phyloP scores from a whole-genome alignment of 2,888 invertebrate genomes.

The Villa cingulata region DNA sequence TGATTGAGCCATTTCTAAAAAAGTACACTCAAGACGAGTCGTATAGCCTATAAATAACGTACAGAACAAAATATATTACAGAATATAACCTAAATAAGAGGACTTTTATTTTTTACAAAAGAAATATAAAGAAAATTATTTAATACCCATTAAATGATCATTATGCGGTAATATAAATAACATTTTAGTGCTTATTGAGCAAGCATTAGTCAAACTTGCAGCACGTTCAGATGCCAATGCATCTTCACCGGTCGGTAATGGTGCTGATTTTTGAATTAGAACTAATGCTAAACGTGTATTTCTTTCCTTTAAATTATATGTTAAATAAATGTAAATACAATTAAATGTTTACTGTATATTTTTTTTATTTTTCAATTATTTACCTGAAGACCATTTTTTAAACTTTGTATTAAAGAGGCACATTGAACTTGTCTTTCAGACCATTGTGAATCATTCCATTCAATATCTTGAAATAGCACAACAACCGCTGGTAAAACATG shows the following conservation, averaged over 20 bases:
- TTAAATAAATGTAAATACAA: no score
- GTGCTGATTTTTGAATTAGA: conserved; percentile 72
- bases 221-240: conserved; percentile 78
- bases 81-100: background rate
- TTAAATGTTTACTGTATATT: background rate
- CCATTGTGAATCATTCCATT: conserved; percentile 94
- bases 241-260: conserved; percentile 67
- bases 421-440: conserved; percentile 91
- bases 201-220: conserved; percentile 76
- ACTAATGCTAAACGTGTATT: conserved; percentile 71
- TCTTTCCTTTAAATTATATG: conserved; percentile 24
- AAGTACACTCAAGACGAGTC: conserved; percentile 76
- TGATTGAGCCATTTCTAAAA: conserved; percentile 81
- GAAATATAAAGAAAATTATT: background rate
- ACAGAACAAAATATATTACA: no score
- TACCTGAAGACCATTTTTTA: conserved; percentile 41
- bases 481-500: conserved; percentile 82
- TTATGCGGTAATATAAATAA: conserved; percentile 84
- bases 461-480: conserved; percentile 90
- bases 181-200: conserved; percentile 82
- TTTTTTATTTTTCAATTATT: no score
- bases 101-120: background rate
- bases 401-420: conserved; percentile 72
- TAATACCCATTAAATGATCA: conserved; percentile 59
- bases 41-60: conserved; percentile 39